A percentile compares a stretch with the other conserved stretches of the same genome.
Evolutionary conservation across 2,113 vertebrate species (phyloP).

Genomic region (Erythrocercus mccallii): DNA sequence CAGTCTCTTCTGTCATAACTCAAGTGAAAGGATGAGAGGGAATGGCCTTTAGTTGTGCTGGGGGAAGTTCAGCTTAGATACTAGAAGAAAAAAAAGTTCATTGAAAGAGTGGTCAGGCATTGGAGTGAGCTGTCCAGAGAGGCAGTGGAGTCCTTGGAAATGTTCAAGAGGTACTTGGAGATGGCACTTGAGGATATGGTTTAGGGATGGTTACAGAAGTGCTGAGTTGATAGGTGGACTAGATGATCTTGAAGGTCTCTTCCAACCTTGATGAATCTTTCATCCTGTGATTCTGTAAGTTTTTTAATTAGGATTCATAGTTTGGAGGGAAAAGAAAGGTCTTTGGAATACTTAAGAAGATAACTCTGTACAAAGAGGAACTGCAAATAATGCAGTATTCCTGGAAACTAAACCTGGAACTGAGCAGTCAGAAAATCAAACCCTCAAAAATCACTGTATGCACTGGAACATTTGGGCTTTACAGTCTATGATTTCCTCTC

Average conservation of each 20-base stretch:
- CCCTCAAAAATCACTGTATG: not conserved
- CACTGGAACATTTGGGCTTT: not conserved
- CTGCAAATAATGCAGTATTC: not conserved
- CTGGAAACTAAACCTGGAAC: not conserved
- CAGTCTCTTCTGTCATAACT: not conserved
- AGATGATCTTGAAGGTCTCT: not conserved
- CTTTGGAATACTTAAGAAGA: not conserved
- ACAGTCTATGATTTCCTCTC: not conserved
- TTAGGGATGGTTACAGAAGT: not conserved
- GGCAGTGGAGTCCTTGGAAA: not conserved
- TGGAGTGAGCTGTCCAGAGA: not conserved
- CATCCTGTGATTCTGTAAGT: not conserved
- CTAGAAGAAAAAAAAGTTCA: not conserved
- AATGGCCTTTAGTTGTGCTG: not conserved
- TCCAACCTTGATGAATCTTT: not conserved
- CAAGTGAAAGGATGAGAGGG: not conserved
- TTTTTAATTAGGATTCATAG: not conserved
- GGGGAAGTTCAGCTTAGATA: not conserved
- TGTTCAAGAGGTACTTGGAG: not conserved
- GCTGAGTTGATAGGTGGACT: not conserved
- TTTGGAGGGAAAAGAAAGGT: accelerated
- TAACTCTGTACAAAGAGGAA: not conserved
- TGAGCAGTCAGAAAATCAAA: not conserved
- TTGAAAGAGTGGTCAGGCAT: not conserved
- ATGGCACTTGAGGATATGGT: not conserved